phyloP scores from a whole-genome alignment of 2,113 vertebrate species.

The Gallinago media region DNA sequence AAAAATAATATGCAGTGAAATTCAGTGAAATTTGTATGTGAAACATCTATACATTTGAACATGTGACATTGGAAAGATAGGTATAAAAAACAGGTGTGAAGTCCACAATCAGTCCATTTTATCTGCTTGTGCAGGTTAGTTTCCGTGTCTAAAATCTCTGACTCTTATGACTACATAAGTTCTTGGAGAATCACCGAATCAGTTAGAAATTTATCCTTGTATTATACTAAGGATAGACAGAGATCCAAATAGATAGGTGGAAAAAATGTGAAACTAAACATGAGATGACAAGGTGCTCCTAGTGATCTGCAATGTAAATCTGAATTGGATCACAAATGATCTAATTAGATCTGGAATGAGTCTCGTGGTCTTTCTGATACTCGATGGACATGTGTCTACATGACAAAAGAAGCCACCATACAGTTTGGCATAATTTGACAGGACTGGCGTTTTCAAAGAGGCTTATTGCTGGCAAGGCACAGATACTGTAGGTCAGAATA shows the following conservation, averaged over 20 bases:
- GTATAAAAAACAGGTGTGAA: background rate
- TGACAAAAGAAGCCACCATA: constrained; percentile 22
- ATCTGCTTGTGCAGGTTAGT: accelerated
- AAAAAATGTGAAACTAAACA: background rate
- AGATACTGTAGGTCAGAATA: background rate
- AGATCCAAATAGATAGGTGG: background rate
- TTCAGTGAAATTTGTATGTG: no score
- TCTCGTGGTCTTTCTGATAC: background rate
- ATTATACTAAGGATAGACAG: background rate
- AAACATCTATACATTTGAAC: background rate
- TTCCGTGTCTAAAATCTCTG: background rate
- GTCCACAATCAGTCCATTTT: background rate
- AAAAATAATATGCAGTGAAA: no score
- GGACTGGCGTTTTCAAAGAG: background rate
- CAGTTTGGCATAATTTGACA: constrained; percentile 26
- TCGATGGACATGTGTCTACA: background rate
- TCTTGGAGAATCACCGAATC: background rate
- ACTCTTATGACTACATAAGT: background rate
- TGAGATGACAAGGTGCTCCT: background rate
- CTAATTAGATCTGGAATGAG: background rate
- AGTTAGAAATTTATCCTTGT: background rate
- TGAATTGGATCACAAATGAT: background rate
- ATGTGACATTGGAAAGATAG: background rate
- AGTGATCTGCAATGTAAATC: background rate
- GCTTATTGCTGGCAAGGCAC: background rate